Conservation (phyloP, 1,140 invertebrate species). For the Stegodyphus dumicola region DNA sequence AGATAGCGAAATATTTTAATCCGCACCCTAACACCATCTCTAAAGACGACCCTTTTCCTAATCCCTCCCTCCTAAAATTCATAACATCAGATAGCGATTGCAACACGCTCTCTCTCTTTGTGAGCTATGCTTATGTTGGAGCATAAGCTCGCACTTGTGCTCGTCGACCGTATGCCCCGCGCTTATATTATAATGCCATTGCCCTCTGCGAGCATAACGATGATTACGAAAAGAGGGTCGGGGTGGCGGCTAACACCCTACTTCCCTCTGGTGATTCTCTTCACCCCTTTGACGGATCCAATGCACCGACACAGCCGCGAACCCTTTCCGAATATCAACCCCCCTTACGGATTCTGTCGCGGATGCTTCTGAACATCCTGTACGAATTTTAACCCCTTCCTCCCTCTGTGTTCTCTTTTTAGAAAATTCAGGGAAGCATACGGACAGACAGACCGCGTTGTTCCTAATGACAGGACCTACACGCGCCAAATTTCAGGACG, state of each 20-base stretch:
- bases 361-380: neutral
- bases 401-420: slow-evolving; percentile 23
- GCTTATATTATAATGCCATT: slow-evolving; percentile 15
- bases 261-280: neutral
- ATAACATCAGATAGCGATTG: neutral
- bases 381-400: slow-evolving; percentile 26
- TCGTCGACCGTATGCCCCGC: slow-evolving; percentile 16
- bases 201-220: slow-evolving; percentile 30
- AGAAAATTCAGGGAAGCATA: slow-evolving; percentile 31
- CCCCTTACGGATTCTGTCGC: too few relatives aligned
- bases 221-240: slow-evolving; percentile 23
- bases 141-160: neutral
- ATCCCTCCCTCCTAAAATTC: too few relatives aligned
- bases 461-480: neutral
- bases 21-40: too few relatives aligned
- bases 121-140: neutral
- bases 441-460: neutral
- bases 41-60: too few relatives aligned
- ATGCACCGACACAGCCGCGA: neutral
- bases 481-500: neutral
- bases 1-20: too few relatives aligned
- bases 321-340: neutral
- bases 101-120: neutral
- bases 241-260: neutral
- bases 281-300: slow-evolving; percentile 16